Evolutionary conservation across 2,113 vertebrate genomes (phyloP).

Genomic region (Siniperca knerii): DNA sequence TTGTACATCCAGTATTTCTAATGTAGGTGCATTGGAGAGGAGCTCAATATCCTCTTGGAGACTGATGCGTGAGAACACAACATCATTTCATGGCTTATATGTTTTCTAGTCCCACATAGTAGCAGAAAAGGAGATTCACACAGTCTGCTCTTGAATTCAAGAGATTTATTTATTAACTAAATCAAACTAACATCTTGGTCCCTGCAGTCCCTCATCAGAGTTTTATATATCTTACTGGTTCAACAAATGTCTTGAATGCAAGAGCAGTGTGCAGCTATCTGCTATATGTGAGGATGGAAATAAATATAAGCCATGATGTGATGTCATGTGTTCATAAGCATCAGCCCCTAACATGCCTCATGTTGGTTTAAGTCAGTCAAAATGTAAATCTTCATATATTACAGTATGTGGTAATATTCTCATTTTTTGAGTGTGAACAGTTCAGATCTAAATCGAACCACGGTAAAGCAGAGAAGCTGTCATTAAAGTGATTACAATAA

Average conservation of each 20-base stretch:
- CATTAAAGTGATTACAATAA: slow-evolving; percentile 66
- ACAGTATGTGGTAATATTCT: slow-evolving; percentile 24
- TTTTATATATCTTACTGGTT: background rate
- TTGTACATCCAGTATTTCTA: background rate
- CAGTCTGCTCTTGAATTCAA: background rate
- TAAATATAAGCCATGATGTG: background rate
- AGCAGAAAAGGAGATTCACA: background rate
- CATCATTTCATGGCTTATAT: background rate
- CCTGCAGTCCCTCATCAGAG: background rate
- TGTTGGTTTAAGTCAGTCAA: slow-evolving; percentile 23
- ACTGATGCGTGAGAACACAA: background rate
- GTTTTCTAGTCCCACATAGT: background rate
- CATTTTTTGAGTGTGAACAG: slow-evolving; percentile 21
- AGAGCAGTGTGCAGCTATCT: slow-evolving; percentile 2
- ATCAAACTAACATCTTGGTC: slow-evolving; percentile 6
- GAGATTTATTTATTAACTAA: slow-evolving; percentile 5
- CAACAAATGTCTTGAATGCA: slow-evolving; percentile 5
- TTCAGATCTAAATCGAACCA: slow-evolving; percentile 44
- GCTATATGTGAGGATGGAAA: background rate
- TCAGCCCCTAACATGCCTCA: slow-evolving; percentile 6
- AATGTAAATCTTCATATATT: slow-evolving; percentile 36
- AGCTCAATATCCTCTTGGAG: background rate
- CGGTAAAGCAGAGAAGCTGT: slow-evolving; percentile 40
- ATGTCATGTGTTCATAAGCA: background rate
- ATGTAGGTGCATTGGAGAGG: background rate